Conservation (phyloP, 2,113 vertebrate species). For the Hippocampus abdominalis region DNA sequence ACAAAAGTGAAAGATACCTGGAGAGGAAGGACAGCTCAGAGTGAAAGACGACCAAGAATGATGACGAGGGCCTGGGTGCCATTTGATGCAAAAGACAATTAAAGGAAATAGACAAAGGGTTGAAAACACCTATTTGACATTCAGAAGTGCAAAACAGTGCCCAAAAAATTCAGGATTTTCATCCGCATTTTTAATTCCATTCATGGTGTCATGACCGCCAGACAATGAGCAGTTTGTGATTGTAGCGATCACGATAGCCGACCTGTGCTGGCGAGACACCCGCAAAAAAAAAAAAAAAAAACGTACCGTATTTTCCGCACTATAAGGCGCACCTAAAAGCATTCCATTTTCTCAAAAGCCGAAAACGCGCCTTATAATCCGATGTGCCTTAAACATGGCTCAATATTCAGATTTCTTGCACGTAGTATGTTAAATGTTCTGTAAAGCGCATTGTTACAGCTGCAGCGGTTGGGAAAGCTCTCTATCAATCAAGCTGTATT, state of each 20-base stretch:
- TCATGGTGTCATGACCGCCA: slow-evolving; percentile 53
- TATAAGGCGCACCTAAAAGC: no score
- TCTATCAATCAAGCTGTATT: no score
- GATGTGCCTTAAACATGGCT: no score
- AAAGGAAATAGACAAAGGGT: not conserved
- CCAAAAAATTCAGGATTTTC: not conserved
- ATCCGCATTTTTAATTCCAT: not conserved
- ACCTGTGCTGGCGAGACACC: slow-evolving; percentile 50
- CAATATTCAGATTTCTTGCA: no score
- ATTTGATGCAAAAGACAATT: slow-evolving; percentile 18
- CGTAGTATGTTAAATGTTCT: no score
- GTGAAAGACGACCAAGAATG: slow-evolving; percentile 76
- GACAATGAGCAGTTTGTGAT: slow-evolving; percentile 67
- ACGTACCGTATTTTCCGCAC: slow-evolving; percentile 22
- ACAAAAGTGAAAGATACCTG: slow-evolving; percentile 59
- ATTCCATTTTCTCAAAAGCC: no score
- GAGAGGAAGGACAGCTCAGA: slow-evolving; percentile 66
- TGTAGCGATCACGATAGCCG: slow-evolving; percentile 27
- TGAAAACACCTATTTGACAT: not conserved
- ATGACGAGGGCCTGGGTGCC: slow-evolving; percentile 56
- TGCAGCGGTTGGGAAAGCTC: no score
- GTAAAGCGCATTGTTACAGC: no score
- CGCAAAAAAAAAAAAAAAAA: slow-evolving; percentile 49
- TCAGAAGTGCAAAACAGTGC: not conserved
- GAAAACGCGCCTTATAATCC: no score